Conservation (phyloP, 2,797 vertebrate species). For the Graptemys geographica region DNA sequence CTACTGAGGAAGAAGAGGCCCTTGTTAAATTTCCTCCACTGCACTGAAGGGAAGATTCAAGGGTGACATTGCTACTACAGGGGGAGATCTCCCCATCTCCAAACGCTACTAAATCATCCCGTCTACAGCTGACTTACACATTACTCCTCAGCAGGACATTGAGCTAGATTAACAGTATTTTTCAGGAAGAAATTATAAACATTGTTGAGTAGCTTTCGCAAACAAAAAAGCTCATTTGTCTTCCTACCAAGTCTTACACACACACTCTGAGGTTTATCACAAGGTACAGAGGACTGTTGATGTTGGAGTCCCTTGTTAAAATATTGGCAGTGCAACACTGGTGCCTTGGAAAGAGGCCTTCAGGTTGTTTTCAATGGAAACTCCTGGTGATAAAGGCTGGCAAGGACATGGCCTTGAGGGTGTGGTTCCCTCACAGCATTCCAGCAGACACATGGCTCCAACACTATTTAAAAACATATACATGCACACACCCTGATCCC, state of each 20-base stretch:
- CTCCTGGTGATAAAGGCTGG: fast-evolving
- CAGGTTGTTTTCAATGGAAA: neutral
- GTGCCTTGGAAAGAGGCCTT: neutral
- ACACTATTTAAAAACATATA: neutral
- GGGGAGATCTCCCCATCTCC: neutral
- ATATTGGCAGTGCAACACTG: fast-evolving
- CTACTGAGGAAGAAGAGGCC: neutral
- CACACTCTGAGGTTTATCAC: neutral
- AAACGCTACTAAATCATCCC: neutral
- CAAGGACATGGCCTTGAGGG: neutral
- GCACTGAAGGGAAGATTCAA: neutral
- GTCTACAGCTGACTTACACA: neutral
- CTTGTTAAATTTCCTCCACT: conserved; percentile 2
- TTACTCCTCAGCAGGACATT: neutral
- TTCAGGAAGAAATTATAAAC: conserved; percentile 17
- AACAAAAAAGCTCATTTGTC: too few species aligned
- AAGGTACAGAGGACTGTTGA: neutral
- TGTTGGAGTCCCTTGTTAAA: neutral
- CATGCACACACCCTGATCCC: fast-evolving
- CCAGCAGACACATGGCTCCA: neutral
- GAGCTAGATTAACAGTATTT: neutral
- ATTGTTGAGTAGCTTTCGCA: neutral
- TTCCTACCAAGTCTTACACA: too few species aligned
- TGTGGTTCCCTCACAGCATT: neutral
- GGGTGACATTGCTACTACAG: neutral